phyloP scores from a whole-genome alignment of 1,140 invertebrate species.

The Helicoverpa zea region DNA sequence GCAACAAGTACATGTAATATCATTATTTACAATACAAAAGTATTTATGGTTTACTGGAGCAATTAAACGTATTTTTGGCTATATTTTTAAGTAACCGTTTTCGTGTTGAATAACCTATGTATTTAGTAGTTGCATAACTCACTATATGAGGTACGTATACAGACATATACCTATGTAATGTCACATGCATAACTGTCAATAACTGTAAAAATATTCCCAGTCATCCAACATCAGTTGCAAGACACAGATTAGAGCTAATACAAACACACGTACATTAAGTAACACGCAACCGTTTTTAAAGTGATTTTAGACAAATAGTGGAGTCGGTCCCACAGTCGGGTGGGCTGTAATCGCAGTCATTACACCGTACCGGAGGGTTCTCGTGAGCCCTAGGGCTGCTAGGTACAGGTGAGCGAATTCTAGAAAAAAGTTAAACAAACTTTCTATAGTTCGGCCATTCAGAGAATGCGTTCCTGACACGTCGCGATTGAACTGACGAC shows the following conservation, averaged over 20 bases:
- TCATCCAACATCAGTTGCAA: not conserved
- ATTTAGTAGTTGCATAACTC: too few relatives aligned
- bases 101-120: too few relatives aligned
- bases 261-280: constrained; percentile 16
- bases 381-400: constrained; percentile 32
- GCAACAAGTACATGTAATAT: too few relatives aligned
- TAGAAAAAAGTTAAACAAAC: not conserved
- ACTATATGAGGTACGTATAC: too few relatives aligned
- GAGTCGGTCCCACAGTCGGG: constrained; percentile 45
- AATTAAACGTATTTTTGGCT: too few relatives aligned
- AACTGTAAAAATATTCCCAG: not conserved
- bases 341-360: constrained; percentile 44
- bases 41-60: too few relatives aligned
- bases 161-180: too few relatives aligned
- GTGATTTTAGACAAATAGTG: constrained; percentile 50
- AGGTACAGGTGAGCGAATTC: not conserved
- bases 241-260: not conserved
- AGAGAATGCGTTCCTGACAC: too few relatives aligned
- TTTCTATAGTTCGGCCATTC: too few relatives aligned
- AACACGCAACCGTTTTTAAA: constrained; percentile 46
- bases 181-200: not conserved
- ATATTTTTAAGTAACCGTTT: too few relatives aligned
- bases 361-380: constrained; percentile 39
- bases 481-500: too few relatives aligned
- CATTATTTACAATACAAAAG: too few relatives aligned